Percentiles rank a stretch among this genome's conserved stretches.
Conservation (phyloP, 2,113 vertebrate species). For the Calyptommatus sinebrachiatus region DNA sequence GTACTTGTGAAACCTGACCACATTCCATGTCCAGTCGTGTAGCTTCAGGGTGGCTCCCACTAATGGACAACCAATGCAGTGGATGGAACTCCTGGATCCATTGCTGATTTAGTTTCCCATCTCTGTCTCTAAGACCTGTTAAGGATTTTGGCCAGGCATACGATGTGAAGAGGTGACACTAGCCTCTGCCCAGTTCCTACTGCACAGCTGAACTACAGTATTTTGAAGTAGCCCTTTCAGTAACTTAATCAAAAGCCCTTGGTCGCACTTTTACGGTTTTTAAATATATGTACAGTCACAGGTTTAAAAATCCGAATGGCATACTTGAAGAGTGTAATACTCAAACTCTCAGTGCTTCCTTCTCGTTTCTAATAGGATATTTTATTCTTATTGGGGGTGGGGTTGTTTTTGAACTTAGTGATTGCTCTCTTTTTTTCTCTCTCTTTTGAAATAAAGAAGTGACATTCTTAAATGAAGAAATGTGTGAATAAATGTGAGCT, state of each 20-base stretch:
- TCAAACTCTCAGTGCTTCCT: conserved; percentile 98
- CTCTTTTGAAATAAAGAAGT: conserved; percentile 77
- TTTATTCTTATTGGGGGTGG: conserved; percentile 71
- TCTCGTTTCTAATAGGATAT: conserved; percentile 89
- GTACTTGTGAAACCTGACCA: conserved; percentile 77
- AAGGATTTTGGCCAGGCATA: conserved; percentile 52
- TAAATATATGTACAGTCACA: conserved; percentile 74
- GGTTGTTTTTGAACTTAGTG: conserved; percentile 65
- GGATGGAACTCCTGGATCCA: conserved; percentile 55
- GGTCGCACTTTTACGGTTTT: conserved; percentile 78
- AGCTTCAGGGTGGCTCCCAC: conserved; percentile 65
- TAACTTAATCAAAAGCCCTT: conserved; percentile 71
- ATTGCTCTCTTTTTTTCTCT: conserved; percentile 44
- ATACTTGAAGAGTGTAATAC: conserved; percentile 98
- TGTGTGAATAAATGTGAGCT: conserved; percentile 69
- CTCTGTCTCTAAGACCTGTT: conserved; percentile 48
- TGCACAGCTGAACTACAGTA: conserved; percentile 63
- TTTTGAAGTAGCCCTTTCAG: conserved; percentile 70
- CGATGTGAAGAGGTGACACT: conserved; percentile 54
- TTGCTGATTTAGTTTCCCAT: conserved; percentile 35
- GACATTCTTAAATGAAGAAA: conserved; percentile 77
- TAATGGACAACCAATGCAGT: conserved; percentile 45
- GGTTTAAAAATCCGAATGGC: conserved; percentile 76
- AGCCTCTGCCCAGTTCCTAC: conserved; percentile 50
- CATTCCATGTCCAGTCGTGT: conserved; percentile 71